Percentiles rank a stretch among this genome's conserved stretches.
Conservation (phyloP, 2,888 invertebrate genomes). For the Agrochola lychnidis region DNA sequence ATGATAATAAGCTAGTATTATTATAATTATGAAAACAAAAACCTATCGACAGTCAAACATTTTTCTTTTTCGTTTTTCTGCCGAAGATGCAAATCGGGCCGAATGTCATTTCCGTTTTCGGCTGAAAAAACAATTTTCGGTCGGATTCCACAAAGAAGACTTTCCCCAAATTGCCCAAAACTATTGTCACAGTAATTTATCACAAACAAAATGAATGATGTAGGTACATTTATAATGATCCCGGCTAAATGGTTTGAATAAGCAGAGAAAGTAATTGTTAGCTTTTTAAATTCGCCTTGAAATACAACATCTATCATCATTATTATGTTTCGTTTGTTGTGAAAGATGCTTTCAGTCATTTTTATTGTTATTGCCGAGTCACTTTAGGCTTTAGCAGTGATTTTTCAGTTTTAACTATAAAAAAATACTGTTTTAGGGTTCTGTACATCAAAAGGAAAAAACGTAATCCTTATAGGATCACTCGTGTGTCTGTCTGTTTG, state of each 20-base stretch:
- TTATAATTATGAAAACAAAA: too few species aligned
- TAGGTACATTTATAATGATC: slow-evolving; percentile 55
- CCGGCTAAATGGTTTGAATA: slow-evolving; percentile 57
- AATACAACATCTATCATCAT: slow-evolving; percentile 47
- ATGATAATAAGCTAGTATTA: too few species aligned
- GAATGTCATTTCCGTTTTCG: too few species aligned
- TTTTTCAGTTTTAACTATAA: not conserved
- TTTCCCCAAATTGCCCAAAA: not conserved
- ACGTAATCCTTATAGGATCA: too few species aligned
- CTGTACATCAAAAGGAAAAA: too few species aligned
- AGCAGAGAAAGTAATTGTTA: slow-evolving; percentile 32
- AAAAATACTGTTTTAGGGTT: too few species aligned
- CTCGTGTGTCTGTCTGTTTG: too few species aligned
- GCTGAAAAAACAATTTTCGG: too few species aligned
- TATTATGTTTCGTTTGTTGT: slow-evolving; percentile 27
- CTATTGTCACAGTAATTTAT: slow-evolving; percentile 17
- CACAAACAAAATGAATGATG: slow-evolving; percentile 53
- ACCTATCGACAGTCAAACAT: too few species aligned
- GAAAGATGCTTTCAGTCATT: slow-evolving; percentile 31
- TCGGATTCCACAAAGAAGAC: not conserved
- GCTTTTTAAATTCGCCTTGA: slow-evolving; percentile 36
- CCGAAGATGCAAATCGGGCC: too few species aligned
- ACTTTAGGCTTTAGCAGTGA: not conserved
- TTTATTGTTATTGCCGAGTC: slow-evolving; percentile 17
- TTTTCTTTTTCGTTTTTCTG: too few species aligned